Evolutionary conservation across 1,140 invertebrate genomes (phyloP).

Genomic region (Pararge aegeria): DNA sequence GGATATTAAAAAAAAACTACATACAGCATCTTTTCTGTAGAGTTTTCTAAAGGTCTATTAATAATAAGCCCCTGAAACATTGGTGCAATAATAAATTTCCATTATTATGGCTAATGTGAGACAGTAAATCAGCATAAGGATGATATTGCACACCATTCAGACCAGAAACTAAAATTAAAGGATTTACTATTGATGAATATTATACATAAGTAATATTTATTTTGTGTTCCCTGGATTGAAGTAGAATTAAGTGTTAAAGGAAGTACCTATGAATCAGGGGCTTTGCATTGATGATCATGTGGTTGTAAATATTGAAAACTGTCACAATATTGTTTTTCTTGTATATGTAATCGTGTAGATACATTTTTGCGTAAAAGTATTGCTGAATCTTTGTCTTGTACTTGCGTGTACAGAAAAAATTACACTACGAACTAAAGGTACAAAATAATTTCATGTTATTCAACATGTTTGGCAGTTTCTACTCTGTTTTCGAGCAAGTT

Average conservation of each 20-base stretch:
- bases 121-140: neutral
- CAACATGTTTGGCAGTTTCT: neutral
- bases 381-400: neutral
- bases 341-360: neutral
- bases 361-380: neutral
- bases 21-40: conserved; percentile 1
- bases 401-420: neutral
- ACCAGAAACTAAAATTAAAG: no score
- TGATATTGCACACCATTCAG: neutral
- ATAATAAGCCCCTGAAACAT: neutral
- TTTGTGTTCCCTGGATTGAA: no score
- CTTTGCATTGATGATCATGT: neutral
- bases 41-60: neutral
- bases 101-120: neutral
- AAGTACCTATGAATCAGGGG: neutral
- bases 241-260: neutral
- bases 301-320: neutral
- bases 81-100: neutral
- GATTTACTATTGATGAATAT: no score
- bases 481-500: neutral
- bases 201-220: no score
- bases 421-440: neutral
- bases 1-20: neutral
- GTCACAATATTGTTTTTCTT: neutral
- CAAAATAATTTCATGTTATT: neutral